Base-by-base conservation (phyloP, 2,113 vertebrate genomes). In the Nasalis larvatus region DNA sequence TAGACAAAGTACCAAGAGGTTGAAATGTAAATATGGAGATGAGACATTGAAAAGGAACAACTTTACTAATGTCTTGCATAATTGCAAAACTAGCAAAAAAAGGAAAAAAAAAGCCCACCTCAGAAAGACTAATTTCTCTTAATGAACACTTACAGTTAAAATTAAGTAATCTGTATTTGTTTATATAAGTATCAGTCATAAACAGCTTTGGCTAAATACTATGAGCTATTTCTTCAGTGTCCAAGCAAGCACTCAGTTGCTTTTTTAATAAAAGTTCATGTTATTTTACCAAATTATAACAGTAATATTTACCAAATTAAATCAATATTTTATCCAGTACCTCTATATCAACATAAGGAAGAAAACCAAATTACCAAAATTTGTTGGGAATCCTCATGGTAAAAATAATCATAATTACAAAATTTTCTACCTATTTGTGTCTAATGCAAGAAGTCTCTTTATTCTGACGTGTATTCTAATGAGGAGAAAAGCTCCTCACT, bases 341-440 rank as follows among this genome's bases (percentile, higher is more conserved):
- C 54, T 92, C 60, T 27, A 37, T 68, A 13, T 49, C 30, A 69
- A 89, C 56, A 66, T 60, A 69, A 92, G 73, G 45, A 58, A 86
- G 40, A 94, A 94, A 87, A 92, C 18, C 47, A 49, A 81, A 89
- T 86, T 35, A 89, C 35, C 56, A 95, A 49, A 94, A 73, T 76
- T 71, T 89, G 49, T 21, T 83, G 21, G 66, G 40, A 78, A 58
- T 87, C 21, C 30, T 49, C 18, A 88, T 82, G 49, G 27, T 81
- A 92, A 63, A 91, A 82, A 66, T 90, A 76, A 71, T 76, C 49
- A 5, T 78, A 89, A 81, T 71, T 45, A 69, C 40, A 96, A 81
- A 30, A 20, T n/a, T 80, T 88, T 89, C 63, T 35, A 82, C 14
- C 3, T 69, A 1, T 63, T 42, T 66, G 1, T 86, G 42, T 9